Evolutionary conservation across 2,113 vertebrate genomes (phyloP).

Genomic region (Bujurquina vittata): DNA sequence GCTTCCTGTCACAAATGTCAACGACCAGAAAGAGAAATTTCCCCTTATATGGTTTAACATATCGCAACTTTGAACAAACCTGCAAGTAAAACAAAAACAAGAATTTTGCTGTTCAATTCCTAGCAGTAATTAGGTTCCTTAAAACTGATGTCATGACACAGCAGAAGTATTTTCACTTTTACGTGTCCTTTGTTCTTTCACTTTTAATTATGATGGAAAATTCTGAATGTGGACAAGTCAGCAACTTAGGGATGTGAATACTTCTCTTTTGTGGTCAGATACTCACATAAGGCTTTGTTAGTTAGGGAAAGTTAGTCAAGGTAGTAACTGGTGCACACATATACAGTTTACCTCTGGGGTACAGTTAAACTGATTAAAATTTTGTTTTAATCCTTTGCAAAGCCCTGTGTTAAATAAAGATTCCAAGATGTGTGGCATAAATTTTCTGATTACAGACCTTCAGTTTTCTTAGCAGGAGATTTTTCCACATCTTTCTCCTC

Average conservation of each 20-base stretch:
- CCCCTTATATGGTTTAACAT: neutral
- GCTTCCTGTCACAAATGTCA: neutral
- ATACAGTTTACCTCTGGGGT: too few species aligned
- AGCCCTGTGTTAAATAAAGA: neutral
- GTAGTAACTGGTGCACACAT: too few species aligned
- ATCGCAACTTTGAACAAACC: neutral
- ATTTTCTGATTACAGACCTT: constrained; percentile 79
- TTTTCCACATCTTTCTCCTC: constrained; percentile 97
- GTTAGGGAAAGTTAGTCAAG: too few species aligned
- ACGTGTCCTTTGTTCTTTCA: neutral
- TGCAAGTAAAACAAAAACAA: neutral
- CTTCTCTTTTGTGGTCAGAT: neutral
- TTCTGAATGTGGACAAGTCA: neutral
- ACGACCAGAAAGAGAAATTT: too few species aligned
- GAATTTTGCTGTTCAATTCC: neutral
- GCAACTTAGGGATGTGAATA: neutral
- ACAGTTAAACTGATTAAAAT: neutral
- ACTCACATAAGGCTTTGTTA: too few species aligned
- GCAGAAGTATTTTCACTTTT: neutral
- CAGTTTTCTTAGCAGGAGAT: constrained; percentile 94
- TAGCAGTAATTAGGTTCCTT: neutral
- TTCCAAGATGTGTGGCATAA: neutral
- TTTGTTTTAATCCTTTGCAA: neutral
- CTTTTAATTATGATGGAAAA: neutral
- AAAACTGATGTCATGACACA: neutral